Evolutionary conservation across 2,797 vertebrate species (phyloP).

Genomic region (Enteromius mattozi): DNA sequence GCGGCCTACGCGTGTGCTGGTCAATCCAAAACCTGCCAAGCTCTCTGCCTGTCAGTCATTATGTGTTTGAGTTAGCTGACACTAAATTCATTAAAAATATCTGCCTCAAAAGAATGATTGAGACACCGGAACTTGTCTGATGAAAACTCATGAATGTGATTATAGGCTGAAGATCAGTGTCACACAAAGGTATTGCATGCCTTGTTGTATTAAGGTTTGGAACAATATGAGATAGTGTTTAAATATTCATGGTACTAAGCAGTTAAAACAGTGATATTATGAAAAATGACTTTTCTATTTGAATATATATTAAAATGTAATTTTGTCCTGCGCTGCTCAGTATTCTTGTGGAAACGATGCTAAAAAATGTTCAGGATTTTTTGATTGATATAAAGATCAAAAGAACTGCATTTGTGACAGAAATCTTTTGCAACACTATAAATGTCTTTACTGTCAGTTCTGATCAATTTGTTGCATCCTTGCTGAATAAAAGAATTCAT

Average conservation of each 20-base stretch:
- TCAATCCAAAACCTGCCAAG: slow-evolving; percentile 2
- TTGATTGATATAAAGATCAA: not conserved
- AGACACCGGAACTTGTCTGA: not conserved
- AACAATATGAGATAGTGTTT: not conserved
- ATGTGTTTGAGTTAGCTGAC: slow-evolving; percentile 2
- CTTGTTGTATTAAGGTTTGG: not conserved
- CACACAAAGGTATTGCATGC: not conserved
- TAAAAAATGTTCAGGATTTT: not conserved
- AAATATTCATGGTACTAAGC: not conserved
- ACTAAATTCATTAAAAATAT: not conserved
- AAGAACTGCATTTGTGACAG: not conserved
- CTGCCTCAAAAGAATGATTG: not conserved
- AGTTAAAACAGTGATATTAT: not conserved
- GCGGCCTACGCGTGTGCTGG: not conserved
- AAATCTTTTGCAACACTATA: not conserved
- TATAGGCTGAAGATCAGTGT: not conserved
- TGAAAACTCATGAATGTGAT: not conserved
- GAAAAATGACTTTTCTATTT: not conserved
- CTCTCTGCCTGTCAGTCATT: not conserved
- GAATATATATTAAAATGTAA: not conserved
- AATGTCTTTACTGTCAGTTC: not conserved
- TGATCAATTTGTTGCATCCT: not conserved
- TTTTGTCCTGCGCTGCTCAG: not conserved
- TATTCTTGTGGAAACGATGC: not conserved
- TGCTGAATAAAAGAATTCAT: not conserved